Evolutionary conservation across 2,888 invertebrate species (phyloP), one percentile per base, ranked within the genome.

Genomic region (Mechanitis mazaeus): DNA sequence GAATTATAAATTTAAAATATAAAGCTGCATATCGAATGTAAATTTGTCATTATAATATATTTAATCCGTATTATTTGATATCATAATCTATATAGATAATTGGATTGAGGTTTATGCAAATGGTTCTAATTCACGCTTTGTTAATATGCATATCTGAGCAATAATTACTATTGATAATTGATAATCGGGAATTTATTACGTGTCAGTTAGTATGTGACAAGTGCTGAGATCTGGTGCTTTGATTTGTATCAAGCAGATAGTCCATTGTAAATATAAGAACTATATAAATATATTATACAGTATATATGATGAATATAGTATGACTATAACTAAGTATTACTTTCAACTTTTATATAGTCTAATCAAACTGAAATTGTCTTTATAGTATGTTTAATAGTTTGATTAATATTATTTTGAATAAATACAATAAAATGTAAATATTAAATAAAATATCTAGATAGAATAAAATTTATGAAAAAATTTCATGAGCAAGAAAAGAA

Each of bases 51-150:
- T 42, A 31, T 2, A 50, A 50, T 50, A 50, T 50, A 6, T 7
- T 31, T 45, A 33, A 45, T 45, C 31, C 35, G 12, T 38, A 58
- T 38, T 53, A 38, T 38, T 42, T 45, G 33, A 55, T 56, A 42
- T 55, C 20, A 38, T 63, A 59, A 66, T 59, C 64, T 58, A 50
- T 58, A 33, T 55, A 65, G 60, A 65, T 69, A 66, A 70, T 65
- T 68, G 57, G 56, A 69, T 67, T 56, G 54, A 54, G 64, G 64
- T 63, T 70, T 68, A 70, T 69, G 70, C 67, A 68, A 70, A 70
- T 65, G 45, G 7, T 20, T 35, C 65, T 64, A 68, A 67, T 69
- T 65, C 63, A 60, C 60, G 60, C 64, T 58, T 61, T 64, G 67
- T 68, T 68, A 67, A 63, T 70, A 66, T 70, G 64, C 68, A 69